These are phyloP conservation scores for Nibea albiflora DNA, from an alignment of 2,113 vertebrate genomes.

Conservation along the genomic window DNA sequence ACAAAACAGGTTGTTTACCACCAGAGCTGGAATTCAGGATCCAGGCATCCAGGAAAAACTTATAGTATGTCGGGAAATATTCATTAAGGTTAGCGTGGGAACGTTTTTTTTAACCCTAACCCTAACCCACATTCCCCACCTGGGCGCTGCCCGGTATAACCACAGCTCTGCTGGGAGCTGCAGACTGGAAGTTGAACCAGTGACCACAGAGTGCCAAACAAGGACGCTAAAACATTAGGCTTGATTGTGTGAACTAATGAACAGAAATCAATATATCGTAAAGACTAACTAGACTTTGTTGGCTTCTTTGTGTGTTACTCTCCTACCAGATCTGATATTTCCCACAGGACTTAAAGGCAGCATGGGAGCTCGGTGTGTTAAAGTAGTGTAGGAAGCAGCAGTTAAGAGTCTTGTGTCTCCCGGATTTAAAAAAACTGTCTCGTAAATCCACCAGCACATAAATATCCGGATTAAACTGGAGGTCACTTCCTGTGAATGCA, in stretches of 20 bases:
- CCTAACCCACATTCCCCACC: constrained; percentile 2
- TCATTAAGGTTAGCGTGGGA: constrained; percentile 29
- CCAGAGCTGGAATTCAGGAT: not conserved
- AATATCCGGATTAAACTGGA: too few relatives aligned
- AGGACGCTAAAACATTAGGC: too few relatives aligned
- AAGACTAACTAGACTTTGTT: not conserved
- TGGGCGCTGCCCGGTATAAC: constrained; percentile 25
- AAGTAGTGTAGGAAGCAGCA: too few relatives aligned
- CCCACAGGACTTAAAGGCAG: not conserved
- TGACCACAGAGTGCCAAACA: not conserved
- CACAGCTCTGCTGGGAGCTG: constrained; percentile 8
- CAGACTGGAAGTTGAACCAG: constrained; percentile 9
- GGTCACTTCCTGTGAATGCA: too few relatives aligned
- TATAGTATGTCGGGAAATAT: constrained; percentile 18
- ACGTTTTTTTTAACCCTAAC: not conserved
- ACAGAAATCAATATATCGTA: not conserved
- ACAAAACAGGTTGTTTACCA: constrained; percentile 49
- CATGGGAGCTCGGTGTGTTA: too few relatives aligned
- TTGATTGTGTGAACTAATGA: not conserved
- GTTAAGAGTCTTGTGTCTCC: not conserved
- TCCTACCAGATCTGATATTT: not conserved
- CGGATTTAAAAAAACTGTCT: too few relatives aligned
- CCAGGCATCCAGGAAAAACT: not conserved
- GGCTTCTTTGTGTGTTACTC: not conserved
- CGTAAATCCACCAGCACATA: too few relatives aligned